Evolutionary conservation across 1,140 invertebrate species (phyloP), one percentile per base, ranked within the genome.

Genomic region (Sesamia nonagrioides): DNA sequence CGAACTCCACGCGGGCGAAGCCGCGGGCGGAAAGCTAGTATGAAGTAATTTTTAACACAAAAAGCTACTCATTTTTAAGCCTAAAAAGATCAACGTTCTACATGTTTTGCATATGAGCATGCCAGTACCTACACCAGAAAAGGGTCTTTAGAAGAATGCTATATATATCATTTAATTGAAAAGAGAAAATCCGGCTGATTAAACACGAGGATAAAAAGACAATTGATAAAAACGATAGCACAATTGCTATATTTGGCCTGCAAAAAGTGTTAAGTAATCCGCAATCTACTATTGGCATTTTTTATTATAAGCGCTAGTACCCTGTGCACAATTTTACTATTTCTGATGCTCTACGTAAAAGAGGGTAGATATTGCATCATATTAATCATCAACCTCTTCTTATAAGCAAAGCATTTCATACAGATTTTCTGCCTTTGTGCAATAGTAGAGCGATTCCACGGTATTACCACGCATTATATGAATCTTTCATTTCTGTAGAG

Each of bases 271-370:
- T 82, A n/a, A 80, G 15, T 63, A 63, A 40, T 58, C 48, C n/a
- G n/a, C 56, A 84, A 72, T 78, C 74, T 27, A 17, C 79, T 58
- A 77, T 84, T 17, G 66, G 79, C 15, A 80, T 80, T n/a, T 84
- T 86, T 73, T 56, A 86, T 76, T 84, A 86, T 21, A 86, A 86
- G 71, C 33, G 85, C 4, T 84, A 84, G 78, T 84, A 82, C 58
- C 69, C 85, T 3, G 60, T 84, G 9, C 83, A 84, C 27, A 86
- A 86, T 74, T 82, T 84, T 68, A 86, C 79, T n/a, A 21, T 84
- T 13, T 86, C 63, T 74, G 58, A 85, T 52, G 9, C 45, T 21
- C 18, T 72, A 27, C 52, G 11, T 37, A 73, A 77, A 76, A 37
- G 35, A 75, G 86, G 76, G 2, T 69, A 68, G n/a, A n/a, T n/a